Conservation (phyloP, 2,797 vertebrate species). For the Centroberyx gerrardi region DNA sequence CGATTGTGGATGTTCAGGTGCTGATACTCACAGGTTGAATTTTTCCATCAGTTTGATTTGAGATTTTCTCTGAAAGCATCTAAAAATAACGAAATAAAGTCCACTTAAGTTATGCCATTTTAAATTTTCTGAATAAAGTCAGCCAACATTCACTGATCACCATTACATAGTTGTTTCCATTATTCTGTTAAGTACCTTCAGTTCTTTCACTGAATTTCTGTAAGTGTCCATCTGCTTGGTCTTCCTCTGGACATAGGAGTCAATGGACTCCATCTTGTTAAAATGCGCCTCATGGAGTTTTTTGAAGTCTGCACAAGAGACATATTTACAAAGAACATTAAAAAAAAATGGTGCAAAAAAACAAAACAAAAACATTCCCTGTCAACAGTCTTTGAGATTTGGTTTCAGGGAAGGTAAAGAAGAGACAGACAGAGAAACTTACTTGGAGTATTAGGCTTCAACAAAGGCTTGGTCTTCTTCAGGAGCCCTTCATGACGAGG, state of each 20-base stretch:
- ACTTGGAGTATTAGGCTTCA: constrained; percentile 91
- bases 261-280: constrained; percentile 96
- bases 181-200: constrained; percentile 84
- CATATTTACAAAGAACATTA: fast-evolving
- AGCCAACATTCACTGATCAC: not conserved
- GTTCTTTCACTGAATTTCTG: constrained; percentile 80
- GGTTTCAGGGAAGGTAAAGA: not conserved
- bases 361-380: too few relatives aligned
- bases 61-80: constrained; percentile 74
- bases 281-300: constrained; percentile 95
- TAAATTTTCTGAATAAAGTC: not conserved
- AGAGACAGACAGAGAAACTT: constrained; percentile 58
- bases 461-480: constrained; percentile 74
- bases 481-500: constrained; percentile 68
- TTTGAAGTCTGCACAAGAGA: constrained; percentile 89
- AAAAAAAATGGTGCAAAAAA: too few relatives aligned
- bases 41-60: constrained; percentile 66
- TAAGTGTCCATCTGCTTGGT: constrained; percentile 85
- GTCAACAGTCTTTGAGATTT: too few relatives aligned
- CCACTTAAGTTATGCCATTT: not conserved
- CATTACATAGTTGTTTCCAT: not conserved
- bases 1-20: not conserved
- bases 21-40: constrained; percentile 58
- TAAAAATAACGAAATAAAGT: constrained; percentile 45
- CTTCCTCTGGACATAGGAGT: constrained; percentile 91